Conservation (phyloP, 2,797 vertebrate species). For the Etheostoma perlongum region DNA sequence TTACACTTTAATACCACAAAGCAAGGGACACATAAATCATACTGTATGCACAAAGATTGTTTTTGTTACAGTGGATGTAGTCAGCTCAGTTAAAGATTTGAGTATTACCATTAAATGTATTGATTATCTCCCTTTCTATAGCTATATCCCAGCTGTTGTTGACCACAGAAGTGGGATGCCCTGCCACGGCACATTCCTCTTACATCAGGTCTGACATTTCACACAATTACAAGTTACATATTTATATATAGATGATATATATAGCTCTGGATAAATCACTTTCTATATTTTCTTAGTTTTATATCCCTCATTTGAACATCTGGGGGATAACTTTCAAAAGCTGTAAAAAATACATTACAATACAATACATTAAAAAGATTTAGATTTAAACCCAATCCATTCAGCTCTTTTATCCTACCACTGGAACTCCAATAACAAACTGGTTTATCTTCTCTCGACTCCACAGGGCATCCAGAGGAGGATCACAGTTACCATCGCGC, state of each 20-base stretch:
- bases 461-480: constrained; percentile 96
- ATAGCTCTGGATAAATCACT: neutral
- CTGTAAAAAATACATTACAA: neutral
- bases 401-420: neutral
- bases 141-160: constrained; percentile 96
- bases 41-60: neutral
- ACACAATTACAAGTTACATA: neutral
- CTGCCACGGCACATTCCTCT: constrained; percentile 94
- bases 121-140: constrained; percentile 64
- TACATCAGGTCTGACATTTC: constrained; percentile 91
- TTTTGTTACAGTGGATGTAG: neutral
- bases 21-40: neutral
- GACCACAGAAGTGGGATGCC: constrained; percentile 97
- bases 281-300: neutral
- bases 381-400: no score
- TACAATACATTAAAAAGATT: neutral
- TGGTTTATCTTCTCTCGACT: neutral
- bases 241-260: neutral
- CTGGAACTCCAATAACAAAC: neutral
- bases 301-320: neutral
- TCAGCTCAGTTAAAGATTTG: neutral
- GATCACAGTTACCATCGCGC: constrained; percentile 94
- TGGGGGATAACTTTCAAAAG: neutral
- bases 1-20: neutral
- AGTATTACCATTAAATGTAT: neutral